Evolutionary conservation across 2,888 invertebrate species (phyloP).

Genomic region (Carabus problematicus): DNA sequence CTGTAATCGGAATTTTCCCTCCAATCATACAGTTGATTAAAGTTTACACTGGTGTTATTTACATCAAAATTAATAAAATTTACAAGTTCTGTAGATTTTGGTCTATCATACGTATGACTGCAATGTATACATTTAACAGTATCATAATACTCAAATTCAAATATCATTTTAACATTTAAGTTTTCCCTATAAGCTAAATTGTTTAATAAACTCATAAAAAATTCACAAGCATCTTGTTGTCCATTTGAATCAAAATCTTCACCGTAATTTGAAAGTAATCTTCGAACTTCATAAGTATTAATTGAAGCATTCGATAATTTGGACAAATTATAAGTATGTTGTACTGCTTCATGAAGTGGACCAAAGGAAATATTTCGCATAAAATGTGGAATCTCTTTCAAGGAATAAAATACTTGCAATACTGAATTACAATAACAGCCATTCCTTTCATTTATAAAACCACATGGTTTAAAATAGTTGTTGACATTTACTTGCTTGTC

Average conservation of each 20-base stretch:
- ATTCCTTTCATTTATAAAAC: conserved; percentile 2
- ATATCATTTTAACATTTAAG: background rate
- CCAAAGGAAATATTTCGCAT: background rate
- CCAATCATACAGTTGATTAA: conserved; percentile 9
- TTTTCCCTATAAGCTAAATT: background rate
- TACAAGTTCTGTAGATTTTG: conserved; percentile 1
- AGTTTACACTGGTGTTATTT: background rate
- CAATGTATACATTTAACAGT: background rate
- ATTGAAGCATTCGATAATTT: background rate
- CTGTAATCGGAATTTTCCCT: background rate
- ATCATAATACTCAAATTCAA: conserved; percentile 1
- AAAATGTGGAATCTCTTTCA: background rate
- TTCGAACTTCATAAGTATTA: background rate
- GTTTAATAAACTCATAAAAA: background rate
- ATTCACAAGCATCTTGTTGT: conserved; percentile 11
- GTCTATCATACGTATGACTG: background rate
- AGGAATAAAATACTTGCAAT: conserved; percentile 3
- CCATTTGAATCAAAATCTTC: background rate
- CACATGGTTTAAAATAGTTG: background rate
- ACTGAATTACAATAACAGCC: conserved; percentile 9
- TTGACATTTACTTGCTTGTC: background rate
- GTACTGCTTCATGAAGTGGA: background rate
- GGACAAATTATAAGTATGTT: background rate
- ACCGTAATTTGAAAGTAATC: conserved; percentile 2
- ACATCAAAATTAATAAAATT: background rate